phyloP scores from a whole-genome alignment of 2,888 invertebrate species.

The Empis stercorea region DNA sequence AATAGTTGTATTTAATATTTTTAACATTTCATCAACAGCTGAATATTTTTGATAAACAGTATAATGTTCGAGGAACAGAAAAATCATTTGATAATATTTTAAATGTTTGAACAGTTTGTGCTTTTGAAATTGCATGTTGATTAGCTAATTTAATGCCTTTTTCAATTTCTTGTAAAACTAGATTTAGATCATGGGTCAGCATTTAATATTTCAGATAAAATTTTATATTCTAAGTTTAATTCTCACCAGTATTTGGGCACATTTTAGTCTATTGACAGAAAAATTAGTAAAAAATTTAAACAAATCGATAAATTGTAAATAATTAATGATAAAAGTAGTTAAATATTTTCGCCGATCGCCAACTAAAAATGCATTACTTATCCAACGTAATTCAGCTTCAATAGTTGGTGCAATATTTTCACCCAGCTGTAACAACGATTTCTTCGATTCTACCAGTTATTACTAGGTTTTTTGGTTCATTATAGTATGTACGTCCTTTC shows the following conservation, averaged over 20 bases:
- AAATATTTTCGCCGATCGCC: slow-evolving; percentile 83
- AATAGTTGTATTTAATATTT: not conserved
- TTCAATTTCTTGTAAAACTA: slow-evolving; percentile 53
- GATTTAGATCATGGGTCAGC: slow-evolving; percentile 41
- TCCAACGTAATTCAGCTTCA: slow-evolving; percentile 57
- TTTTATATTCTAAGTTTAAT: slow-evolving; percentile 48
- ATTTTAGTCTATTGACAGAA: slow-evolving; percentile 44
- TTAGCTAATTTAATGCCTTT: slow-evolving; percentile 60
- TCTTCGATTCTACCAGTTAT: slow-evolving; percentile 73
- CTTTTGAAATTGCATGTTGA: slow-evolving; percentile 60
- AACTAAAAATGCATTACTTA: slow-evolving; percentile 74
- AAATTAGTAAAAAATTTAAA: no score
- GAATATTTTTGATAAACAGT: slow-evolving; percentile 64
- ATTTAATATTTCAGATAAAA: slow-evolving; percentile 53
- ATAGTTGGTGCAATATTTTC: slow-evolving; percentile 83
- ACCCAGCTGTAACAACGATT: slow-evolving; percentile 84
- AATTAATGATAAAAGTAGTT: slow-evolving; percentile 67
- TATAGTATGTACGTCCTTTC: no score
- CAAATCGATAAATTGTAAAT: no score
- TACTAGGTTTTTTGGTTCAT: slow-evolving; percentile 55
- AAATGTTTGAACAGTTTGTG: slow-evolving; percentile 73
- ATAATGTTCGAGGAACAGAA: slow-evolving; percentile 66
- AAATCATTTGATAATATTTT: slow-evolving; percentile 65
- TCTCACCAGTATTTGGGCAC: slow-evolving; percentile 50
- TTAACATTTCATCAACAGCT: slow-evolving; percentile 64